These are phyloP conservation scores for Sebastes melanostomus DNA, from an alignment of 2,797 vertebrate genomes.

Conservation along the genomic window DNA sequence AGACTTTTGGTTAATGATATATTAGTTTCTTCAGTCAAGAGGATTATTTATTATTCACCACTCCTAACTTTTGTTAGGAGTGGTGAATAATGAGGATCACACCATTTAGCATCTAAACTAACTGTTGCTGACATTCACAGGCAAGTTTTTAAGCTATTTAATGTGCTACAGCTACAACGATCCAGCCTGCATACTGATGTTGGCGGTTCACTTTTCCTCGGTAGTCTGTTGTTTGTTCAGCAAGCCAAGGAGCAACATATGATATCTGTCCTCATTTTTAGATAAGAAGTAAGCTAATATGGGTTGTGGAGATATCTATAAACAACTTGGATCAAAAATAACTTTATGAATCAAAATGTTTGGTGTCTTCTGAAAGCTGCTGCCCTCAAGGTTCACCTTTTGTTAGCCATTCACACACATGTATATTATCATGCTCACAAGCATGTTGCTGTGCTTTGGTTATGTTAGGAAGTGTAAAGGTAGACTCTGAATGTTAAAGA, in stretches of 20 bases:
- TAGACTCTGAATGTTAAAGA: constrained; percentile 74
- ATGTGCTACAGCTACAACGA: neutral
- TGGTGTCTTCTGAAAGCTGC: constrained; percentile 16
- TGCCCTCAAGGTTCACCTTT: constrained; percentile 59
- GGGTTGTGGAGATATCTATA: constrained; percentile 14
- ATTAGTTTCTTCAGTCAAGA: neutral
- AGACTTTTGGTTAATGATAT: constrained; percentile 1
- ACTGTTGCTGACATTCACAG: neutral
- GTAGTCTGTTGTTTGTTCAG: too few species aligned
- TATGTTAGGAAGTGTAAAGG: constrained; percentile 47
- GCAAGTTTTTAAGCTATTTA: neutral
- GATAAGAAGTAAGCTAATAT: neutral
- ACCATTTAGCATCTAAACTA: neutral
- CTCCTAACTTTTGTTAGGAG: neutral
- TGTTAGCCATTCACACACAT: constrained; percentile 55
- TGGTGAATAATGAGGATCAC: neutral
- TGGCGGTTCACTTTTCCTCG: too few species aligned
- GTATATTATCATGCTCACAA: constrained; percentile 29
- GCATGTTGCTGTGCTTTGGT: constrained; percentile 74
- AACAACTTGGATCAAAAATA: neutral
- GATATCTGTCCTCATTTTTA: neutral
- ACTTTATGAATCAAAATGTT: constrained; percentile 15
- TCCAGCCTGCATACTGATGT: neutral
- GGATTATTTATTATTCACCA: too few species aligned
- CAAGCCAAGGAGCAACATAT: neutral